Evolutionary conservation across 2,113 vertebrate species (phyloP).

Genomic region (Phocoena phocoena): DNA sequence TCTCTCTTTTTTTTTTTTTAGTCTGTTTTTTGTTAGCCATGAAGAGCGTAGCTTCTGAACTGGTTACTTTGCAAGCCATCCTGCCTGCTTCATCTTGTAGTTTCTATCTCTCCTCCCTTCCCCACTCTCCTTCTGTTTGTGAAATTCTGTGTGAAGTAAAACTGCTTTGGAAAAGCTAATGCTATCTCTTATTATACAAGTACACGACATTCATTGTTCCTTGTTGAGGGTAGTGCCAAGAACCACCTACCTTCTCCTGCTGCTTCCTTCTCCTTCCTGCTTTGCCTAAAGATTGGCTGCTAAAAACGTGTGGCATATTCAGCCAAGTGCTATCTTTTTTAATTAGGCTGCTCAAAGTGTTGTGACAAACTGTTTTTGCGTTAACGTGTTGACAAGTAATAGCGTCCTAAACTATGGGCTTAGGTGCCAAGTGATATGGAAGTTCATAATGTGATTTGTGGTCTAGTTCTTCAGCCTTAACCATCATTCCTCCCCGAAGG

Average conservation of each 20-base stretch:
- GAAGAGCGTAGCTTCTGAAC: neutral
- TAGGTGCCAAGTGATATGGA: constrained; percentile 34
- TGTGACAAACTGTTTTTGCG: constrained; percentile 58
- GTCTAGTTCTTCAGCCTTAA: constrained; percentile 8
- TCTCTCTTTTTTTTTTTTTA: neutral
- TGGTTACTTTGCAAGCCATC: neutral
- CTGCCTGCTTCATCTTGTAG: constrained; percentile 6
- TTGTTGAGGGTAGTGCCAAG: constrained; percentile 71
- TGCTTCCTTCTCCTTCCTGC: constrained; percentile 60
- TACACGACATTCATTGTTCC: constrained; percentile 61
- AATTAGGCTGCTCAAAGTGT: constrained; percentile 65
- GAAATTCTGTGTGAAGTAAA: constrained; percentile 55
- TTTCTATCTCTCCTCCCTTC: neutral
- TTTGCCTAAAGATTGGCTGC: constrained; percentile 69
- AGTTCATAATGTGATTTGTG: constrained; percentile 7
- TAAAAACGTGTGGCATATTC: constrained; percentile 56
- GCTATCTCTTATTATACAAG: constrained; percentile 53
- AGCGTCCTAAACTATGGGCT: constrained; percentile 24
- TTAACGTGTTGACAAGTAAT: constrained; percentile 49
- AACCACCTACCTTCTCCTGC: constrained; percentile 77
- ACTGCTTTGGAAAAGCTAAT: constrained; percentile 60
- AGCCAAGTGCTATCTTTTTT: constrained; percentile 63
- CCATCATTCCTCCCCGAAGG: neutral
- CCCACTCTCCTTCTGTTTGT: constrained; percentile 41
- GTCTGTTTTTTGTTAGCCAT: neutral